Conservation (phyloP, 2,797 vertebrate genomes). For the Stomatorhinus walkeri region DNA sequence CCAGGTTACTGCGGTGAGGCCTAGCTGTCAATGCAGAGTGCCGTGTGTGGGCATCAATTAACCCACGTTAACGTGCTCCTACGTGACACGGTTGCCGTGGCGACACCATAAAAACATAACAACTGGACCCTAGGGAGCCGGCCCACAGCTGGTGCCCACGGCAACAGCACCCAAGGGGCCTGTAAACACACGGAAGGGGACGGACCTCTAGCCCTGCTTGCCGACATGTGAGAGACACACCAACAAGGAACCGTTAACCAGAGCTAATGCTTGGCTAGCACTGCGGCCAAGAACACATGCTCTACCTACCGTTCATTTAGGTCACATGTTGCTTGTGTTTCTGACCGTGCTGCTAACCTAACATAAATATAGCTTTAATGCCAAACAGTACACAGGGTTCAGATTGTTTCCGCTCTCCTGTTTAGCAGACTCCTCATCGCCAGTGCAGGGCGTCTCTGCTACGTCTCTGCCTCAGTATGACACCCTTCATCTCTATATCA, state of each 20-base stretch:
- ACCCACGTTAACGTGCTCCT: background rate
- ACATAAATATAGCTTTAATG: background rate
- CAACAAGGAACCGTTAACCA: background rate
- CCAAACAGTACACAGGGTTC: background rate
- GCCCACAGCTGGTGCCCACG: background rate
- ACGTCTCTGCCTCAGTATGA: background rate
- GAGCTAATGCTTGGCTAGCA: background rate
- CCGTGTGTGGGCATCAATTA: background rate
- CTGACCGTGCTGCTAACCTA: background rate
- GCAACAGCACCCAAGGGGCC: background rate
- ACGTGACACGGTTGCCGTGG: background rate
- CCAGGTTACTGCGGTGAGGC: background rate
- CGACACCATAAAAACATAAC: background rate
- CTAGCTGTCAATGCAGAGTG: background rate
- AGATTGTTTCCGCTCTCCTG: background rate
- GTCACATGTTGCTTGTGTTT: background rate
- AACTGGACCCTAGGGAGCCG: background rate
- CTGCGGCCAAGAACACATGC: background rate
- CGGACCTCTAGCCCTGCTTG: background rate
- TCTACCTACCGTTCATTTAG: background rate
- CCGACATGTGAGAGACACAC: background rate
- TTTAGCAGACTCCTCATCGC: background rate
- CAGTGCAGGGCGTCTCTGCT: background rate
- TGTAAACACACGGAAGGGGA: background rate
- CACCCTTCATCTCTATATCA: background rate